Base-by-base conservation (phyloP, 2,888 invertebrate species). In the Rhingia rostrata region DNA sequence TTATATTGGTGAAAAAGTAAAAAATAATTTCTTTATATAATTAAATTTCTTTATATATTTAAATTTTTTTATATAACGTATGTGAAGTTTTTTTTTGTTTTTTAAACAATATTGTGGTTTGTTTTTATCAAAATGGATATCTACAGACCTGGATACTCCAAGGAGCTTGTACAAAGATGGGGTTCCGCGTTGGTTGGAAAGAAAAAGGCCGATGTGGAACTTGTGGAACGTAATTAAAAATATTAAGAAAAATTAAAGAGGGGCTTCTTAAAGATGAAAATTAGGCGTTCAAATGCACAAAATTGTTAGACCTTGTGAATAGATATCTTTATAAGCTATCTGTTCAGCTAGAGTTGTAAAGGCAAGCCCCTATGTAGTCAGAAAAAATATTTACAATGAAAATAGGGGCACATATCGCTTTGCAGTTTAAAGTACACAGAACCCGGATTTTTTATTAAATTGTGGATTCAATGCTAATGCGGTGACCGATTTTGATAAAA, bases 1-100 rank as follows among this genome's bases (percentile, higher is more conserved):
- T 47, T 67, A 72, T 72, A 63, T 51, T 69, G 43, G 51, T 79
- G 83, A 73, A 79, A 66, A 61, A 67, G 47, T 79, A 73, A 73
- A 73, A 73, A 73, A 69, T 53, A 83, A 67, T 12, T 58, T 72
- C 22, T 49, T 67, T 43, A 61, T 54, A 70, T 47, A 58, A 49
- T 56, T 53, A 67, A 32, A 60, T 60, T 58, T 72, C 22, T 49
- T 67, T 43, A 61, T 54, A 70, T 47, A 58, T 54, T 56, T 53
- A 67, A 32, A 60, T 30, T 56, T 47, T 9, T 41, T 43, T 37
- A 64, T 69, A 14, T 37, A 22, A 22, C 22, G 22, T 58, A 39
- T 51, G 22, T 49, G 61, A 63, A 64, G 61, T 32, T 56, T 53
- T 64, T 49, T 41, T 41, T 9, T 32, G 9, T 67, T 45, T 56